Evolutionary conservation across 2,113 vertebrate species (phyloP), one percentile per base, ranked within the genome.

Genomic region (Arothron firmamentum): DNA sequence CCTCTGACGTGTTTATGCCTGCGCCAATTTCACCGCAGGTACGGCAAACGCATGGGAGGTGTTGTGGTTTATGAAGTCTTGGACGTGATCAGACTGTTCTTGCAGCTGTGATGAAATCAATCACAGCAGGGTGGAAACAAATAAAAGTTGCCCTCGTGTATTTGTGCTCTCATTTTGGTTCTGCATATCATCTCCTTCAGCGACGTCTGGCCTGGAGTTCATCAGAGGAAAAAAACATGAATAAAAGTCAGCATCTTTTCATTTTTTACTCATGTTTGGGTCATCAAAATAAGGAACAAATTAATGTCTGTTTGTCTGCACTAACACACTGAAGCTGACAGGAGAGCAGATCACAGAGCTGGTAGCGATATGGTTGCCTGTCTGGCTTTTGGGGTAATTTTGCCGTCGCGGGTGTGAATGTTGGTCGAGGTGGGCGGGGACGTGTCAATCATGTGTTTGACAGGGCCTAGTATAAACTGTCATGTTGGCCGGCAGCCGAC

Each of bases 381-480:
- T 82, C 76, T 79, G 82, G 80, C 54, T 67, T 84, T 79, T 71
- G 62, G 75, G 80, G 56, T 80, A 81, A 83, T 86, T 87, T 28
- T 84, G 85, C 19, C 1, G 38, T 45, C 5, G 65, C 23, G 56
- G 65, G 63, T 62, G 75, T 64, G 69, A 84, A 74, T 61, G 65
- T 77, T 74, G 59, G 52, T 65, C 8, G 46, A 59, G 48, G 61
- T 81, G 75, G 86, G 86, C 67, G 80, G 80, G 41, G 31, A 81
- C 17, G 6, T 86, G 88, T 88, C 88, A 85, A 72, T 88, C 88
- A 87, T 20, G 51, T 16, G 47, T 77, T 62, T 87, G 86, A 88
- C 88, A 83, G 75, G 63, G 60, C 15, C 66, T 78, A 68, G 67
- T 77, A 84, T 82, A 62, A 82, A 66, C 67, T 84, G 83, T 87